A percentile compares a stretch with the other conserved stretches of the same genome.
Conservation (phyloP, 2,797 vertebrate species). For the Hippoglossus hippoglossus region DNA sequence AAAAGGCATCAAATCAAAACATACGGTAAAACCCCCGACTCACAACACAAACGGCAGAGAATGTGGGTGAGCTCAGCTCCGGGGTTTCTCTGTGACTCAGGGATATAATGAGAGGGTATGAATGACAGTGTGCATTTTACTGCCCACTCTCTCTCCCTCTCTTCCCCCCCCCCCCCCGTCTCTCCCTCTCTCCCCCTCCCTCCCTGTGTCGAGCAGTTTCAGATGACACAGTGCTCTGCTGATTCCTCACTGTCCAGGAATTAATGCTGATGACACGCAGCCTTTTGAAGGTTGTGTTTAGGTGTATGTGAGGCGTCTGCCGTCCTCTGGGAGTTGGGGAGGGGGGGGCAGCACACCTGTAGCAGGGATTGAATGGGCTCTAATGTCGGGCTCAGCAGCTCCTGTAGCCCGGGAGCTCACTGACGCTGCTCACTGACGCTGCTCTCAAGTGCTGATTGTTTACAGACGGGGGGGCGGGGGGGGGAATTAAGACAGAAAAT, state of each 20-base stretch:
- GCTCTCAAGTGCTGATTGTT: slow-evolving; percentile 62
- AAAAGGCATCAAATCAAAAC: slow-evolving; percentile 24
- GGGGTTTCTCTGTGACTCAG: slow-evolving; percentile 69
- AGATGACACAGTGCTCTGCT: slow-evolving; percentile 76
- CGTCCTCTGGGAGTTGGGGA: slow-evolving; percentile 54
- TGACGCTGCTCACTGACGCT: slow-evolving; percentile 41
- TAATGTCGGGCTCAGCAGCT: slow-evolving; percentile 66
- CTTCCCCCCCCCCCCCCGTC: not conserved
- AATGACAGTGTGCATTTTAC: slow-evolving; percentile 61
- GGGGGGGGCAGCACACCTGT: slow-evolving; percentile 61
- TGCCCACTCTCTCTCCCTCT: slow-evolving; percentile 39
- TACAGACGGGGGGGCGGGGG: not conserved
- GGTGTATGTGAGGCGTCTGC: slow-evolving; percentile 51
- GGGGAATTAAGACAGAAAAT: not conserved
- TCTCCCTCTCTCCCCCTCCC: not conserved
- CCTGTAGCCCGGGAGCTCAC: slow-evolving; percentile 44
- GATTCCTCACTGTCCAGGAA: slow-evolving; percentile 76
- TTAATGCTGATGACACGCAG: slow-evolving; percentile 74
- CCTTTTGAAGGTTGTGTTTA: slow-evolving; percentile 76
- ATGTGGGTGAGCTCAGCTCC: slow-evolving; percentile 57
- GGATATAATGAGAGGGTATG: slow-evolving; percentile 74
- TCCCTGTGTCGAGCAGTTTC: slow-evolving; percentile 65
- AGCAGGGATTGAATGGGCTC: slow-evolving; percentile 50
- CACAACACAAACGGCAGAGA: not conserved
- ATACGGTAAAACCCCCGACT: slow-evolving; percentile 18